Evolutionary conservation across 2,113 vertebrate species (phyloP), one percentile per base, ranked within the genome.

Genomic region (Rissa tridactyla): DNA sequence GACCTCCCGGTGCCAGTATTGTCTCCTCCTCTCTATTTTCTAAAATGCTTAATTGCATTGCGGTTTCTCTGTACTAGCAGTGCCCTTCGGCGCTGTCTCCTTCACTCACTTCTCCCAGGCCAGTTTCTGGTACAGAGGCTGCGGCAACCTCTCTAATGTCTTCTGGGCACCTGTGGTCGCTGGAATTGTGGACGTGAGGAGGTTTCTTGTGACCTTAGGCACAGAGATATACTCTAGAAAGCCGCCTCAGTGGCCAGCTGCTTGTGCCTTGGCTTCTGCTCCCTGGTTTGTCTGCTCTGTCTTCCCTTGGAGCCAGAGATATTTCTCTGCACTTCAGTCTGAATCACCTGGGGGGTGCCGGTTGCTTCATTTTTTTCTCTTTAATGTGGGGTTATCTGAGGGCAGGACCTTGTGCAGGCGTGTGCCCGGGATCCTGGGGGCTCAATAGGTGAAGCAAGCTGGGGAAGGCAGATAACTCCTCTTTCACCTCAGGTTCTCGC

Each of bases 231-330:
- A 23, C 32, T 71, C 55, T 46, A 62, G 60, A 55, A 51, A 78
- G 47, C 38, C 2, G 2, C 47, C 20, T 79, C 1, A 0, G 19
- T 22, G 14, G 32, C 36, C 2, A 1, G 8, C 62, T 91, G 25
- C 38, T 64, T 58, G 34, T 66, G 72, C 27, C 78, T 86, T 83
- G 47, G 14, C 47, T 88, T n/a, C 70, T 91, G 58, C 36, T 95
- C 16, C 16, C 26, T 55, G 23, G 10, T 85, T 87, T 89, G 76
- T 79, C 87, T 87, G 34, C 19, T 75, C 9, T 17, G n/a, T 82
- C 68, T 94, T 85, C 40, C 34, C 57, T 44, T 58, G 66, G 25
- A 92, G 52, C 8, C 52, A 76, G 83, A 66, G 34, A 47, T 75
- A 15, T 25, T 94, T 83, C 64, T 72, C 60, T 91, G 36, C 30